Evolutionary conservation across 2,113 vertebrate genomes (phyloP).

Genomic region (Cromileptes altivelis): DNA sequence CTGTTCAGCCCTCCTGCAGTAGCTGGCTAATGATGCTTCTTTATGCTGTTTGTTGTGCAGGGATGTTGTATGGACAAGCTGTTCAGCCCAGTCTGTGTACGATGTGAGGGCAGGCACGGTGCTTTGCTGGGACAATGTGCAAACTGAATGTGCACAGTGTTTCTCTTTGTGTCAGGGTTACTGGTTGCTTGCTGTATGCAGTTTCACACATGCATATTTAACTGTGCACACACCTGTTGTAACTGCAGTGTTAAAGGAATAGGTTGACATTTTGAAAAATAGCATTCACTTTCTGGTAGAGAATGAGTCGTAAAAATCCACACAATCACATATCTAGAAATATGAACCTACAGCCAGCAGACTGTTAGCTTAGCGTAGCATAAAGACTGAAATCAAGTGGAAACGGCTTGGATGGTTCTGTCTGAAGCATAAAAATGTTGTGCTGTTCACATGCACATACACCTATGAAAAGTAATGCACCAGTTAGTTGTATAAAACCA

Average conservation of each 20-base stretch:
- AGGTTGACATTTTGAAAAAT: background rate
- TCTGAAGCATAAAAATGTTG: background rate
- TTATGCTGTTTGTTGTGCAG: conserved; percentile 45
- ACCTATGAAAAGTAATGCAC: too few species aligned
- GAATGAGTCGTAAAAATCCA: background rate
- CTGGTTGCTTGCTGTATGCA: background rate
- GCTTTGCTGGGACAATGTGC: conserved; percentile 32
- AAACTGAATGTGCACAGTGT: conserved; percentile 19
- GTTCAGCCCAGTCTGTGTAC: conserved; percentile 36
- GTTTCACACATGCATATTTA: background rate
- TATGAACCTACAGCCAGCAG: too few species aligned
- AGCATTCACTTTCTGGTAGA: background rate
- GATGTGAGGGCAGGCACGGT: conserved; percentile 10
- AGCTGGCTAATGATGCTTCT: conserved; percentile 37
- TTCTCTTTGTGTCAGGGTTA: background rate
- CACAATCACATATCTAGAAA: background rate
- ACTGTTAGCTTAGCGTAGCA: background rate
- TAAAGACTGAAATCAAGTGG: background rate
- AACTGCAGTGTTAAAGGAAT: background rate
- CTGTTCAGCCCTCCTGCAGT: conserved; percentile 35
- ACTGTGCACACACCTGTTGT: background rate
- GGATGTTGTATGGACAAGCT: conserved; percentile 42
- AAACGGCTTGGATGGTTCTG: background rate
- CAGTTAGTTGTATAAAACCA: too few species aligned
- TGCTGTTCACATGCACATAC: too few species aligned